A percentile compares a stretch with the other conserved stretches of the same genome.
Conservation (phyloP, 92 coral and sea anemone genomes). For the Palythoa caribaeorum region DNA sequence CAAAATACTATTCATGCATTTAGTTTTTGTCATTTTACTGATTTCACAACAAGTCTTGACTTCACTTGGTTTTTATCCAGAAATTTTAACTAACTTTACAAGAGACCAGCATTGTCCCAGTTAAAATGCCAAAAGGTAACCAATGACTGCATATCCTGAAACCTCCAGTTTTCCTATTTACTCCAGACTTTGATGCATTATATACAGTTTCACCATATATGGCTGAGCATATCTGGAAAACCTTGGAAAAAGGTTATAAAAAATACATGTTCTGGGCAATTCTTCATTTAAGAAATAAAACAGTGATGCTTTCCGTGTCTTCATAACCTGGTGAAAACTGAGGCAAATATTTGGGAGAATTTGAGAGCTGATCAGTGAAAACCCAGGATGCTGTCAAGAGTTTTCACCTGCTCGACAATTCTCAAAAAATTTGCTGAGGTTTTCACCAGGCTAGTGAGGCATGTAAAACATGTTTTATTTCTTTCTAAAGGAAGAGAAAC, state of each 20-base stretch:
- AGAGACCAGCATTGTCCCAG: not conserved
- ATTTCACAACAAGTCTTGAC: not conserved
- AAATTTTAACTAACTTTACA: not conserved
- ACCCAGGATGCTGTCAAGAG: too few species aligned
- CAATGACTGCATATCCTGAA: conserved; percentile 13
- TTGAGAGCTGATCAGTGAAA: too few species aligned
- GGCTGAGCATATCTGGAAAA: not conserved
- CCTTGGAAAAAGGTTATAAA: not conserved
- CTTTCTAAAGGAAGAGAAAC: too few species aligned
- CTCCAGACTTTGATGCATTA: conserved; percentile 29
- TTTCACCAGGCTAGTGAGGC: too few species aligned
- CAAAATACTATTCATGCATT: conserved; percentile 46
- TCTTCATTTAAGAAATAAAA: not conserved
- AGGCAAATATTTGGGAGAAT: too few species aligned
- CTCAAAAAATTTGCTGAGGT: too few species aligned
- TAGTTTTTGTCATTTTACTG: not conserved
- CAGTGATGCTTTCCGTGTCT: too few species aligned
- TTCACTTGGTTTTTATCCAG: not conserved
- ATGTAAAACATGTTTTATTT: too few species aligned
- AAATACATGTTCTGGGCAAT: not conserved
- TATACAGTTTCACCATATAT: conserved; percentile 43
- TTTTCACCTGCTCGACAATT: too few species aligned
- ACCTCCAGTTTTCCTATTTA: conserved; percentile 23
- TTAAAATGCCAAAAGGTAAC: conserved; percentile 33
- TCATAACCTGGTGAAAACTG: too few species aligned